Conservation (phyloP, 2,797 vertebrate species). For the Knipowitschia caucasica region DNA sequence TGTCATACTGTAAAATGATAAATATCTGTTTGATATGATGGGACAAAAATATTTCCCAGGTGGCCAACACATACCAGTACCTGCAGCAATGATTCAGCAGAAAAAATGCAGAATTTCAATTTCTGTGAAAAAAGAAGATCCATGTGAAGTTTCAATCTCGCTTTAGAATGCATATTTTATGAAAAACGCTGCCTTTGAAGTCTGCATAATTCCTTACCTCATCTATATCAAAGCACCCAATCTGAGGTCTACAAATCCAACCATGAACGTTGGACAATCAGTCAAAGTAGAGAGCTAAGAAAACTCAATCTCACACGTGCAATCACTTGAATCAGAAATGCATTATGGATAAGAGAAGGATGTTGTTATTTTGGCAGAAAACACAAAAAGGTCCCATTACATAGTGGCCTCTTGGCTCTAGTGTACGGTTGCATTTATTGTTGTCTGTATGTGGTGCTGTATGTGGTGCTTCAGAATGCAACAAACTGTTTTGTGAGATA, state of each 20-base stretch:
- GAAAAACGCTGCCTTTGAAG: not conserved
- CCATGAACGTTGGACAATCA: not conserved
- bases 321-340: not conserved
- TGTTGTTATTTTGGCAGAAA: conserved; percentile 1
- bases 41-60: no score
- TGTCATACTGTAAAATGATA: no score
- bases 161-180: not conserved
- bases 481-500: conserved; percentile 38
- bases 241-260: not conserved
- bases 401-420: conserved; percentile 16
- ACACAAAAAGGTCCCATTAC: not conserved
- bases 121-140: not conserved
- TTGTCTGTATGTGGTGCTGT: conserved; percentile 24
- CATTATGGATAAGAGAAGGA: not conserved
- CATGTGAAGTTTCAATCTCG: not conserved
- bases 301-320: conserved; percentile 2
- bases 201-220: not conserved
- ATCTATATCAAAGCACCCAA: not conserved
- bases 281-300: not conserved
- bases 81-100: not conserved
- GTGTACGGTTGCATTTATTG: not conserved
- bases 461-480: conserved; percentile 27
- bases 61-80: no score
- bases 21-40: no score
- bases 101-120: not conserved